Percentiles rank a stretch among this genome's conserved stretches.
Evolutionary conservation across 2,888 invertebrate species (phyloP).

Genomic region (Biston betularia): DNA sequence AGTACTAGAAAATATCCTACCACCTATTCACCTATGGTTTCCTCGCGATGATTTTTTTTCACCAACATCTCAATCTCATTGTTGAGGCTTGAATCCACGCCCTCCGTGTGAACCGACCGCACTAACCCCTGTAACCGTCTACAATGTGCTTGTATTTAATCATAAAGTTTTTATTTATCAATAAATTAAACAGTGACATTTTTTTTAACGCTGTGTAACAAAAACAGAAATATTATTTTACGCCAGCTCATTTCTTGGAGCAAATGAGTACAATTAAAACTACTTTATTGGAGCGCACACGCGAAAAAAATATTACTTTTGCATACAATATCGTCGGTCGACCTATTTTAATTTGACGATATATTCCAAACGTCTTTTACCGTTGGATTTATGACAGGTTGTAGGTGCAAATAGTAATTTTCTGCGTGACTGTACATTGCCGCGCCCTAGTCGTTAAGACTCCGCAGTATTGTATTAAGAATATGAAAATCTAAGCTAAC

Average conservation of each 20-base stretch:
- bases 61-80: too few species aligned
- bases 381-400: conserved; percentile 38
- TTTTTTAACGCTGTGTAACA: conserved; percentile 11
- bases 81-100: too few species aligned
- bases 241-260: conserved; percentile 36
- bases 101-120: too few species aligned
- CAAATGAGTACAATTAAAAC: conserved; percentile 43
- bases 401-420: conserved; percentile 51
- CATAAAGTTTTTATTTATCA: conserved; percentile 6
- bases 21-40: too few species aligned
- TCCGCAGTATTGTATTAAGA: conserved; percentile 67
- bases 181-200: conserved; percentile 11
- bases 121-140: too few species aligned
- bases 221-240: conserved; percentile 31
- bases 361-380: conserved; percentile 37
- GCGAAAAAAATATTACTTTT: conserved; percentile 50
- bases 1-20: too few species aligned
- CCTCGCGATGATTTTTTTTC: too few species aligned
- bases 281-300: conserved; percentile 44
- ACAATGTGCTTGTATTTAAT: neutral
- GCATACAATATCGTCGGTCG: conserved; percentile 42
- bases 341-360: conserved; percentile 35
- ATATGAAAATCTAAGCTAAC: conserved; percentile 48
- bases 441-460: conserved; percentile 73
- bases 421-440: conserved; percentile 59